Conservation (phyloP, 2,113 vertebrate genomes). For the Cromileptes altivelis region DNA sequence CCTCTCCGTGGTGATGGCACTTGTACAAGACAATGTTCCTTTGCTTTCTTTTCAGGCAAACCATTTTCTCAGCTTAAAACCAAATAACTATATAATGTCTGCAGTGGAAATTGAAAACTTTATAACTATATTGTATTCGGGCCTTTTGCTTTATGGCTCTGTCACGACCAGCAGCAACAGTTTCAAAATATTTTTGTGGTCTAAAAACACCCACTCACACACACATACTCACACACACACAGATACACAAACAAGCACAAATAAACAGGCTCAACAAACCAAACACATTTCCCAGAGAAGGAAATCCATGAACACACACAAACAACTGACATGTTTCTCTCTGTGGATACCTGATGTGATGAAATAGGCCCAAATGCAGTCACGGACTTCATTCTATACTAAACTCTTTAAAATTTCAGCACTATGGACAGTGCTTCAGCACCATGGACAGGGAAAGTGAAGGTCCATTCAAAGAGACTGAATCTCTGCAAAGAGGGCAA, state of each 20-base stretch:
- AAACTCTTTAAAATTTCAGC: background rate
- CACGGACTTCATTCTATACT: slow-evolving; percentile 19
- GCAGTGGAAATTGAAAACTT: background rate
- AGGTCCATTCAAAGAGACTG: slow-evolving; percentile 35
- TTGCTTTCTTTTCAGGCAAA: background rate
- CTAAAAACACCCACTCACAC: slow-evolving; percentile 48
- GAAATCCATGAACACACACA: slow-evolving; percentile 69
- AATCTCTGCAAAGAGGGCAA: slow-evolving; percentile 41
- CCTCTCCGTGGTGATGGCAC: background rate
- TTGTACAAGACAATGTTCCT: background rate
- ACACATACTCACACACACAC: slow-evolving; percentile 2
- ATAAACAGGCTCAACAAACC: slow-evolving; percentile 67
- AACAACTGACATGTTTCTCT: slow-evolving; percentile 60
- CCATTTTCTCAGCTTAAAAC: slow-evolving; percentile 4
- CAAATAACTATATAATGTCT: background rate
- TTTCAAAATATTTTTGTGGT: slow-evolving; percentile 54
- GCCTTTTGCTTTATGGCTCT: slow-evolving; percentile 29
- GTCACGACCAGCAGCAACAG: slow-evolving; percentile 54
- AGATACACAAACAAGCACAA: slow-evolving; percentile 57
- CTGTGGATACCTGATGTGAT: slow-evolving; percentile 45
- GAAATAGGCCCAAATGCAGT: slow-evolving; percentile 44
- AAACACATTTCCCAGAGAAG: slow-evolving; percentile 63
- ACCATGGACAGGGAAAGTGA: slow-evolving; percentile 47
- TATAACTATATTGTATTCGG: slow-evolving; percentile 3
- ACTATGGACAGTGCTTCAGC: slow-evolving; percentile 17